Conservation (phyloP, 2,888 invertebrate genomes). For the Pilophorus perplexus region DNA sequence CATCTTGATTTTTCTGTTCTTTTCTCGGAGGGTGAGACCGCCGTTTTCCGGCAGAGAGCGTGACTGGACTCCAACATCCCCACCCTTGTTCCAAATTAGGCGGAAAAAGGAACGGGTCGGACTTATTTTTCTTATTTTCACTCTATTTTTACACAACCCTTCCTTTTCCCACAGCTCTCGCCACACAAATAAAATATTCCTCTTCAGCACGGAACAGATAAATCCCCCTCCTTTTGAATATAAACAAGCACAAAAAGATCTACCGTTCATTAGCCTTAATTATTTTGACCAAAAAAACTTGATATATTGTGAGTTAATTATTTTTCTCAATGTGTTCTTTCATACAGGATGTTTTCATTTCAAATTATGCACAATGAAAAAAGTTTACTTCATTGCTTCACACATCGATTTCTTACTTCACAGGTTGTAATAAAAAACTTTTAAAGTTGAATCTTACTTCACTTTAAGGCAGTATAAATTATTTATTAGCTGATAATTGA, state of each 20-base stretch:
- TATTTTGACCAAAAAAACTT: too few relatives aligned
- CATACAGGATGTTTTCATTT: too few relatives aligned
- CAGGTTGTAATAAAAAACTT: too few relatives aligned
- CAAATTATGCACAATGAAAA: too few relatives aligned
- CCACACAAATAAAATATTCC: constrained; percentile 36
- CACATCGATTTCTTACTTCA: too few relatives aligned
- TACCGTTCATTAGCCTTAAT: constrained; percentile 20
- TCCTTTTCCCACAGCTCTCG: neutral
- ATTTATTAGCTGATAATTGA: too few relatives aligned
- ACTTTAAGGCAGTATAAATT: too few relatives aligned
- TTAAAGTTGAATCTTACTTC: too few relatives aligned
- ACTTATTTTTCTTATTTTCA: constrained; percentile 25
- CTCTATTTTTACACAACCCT: constrained; percentile 20
- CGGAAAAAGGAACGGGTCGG: constrained; percentile 15
- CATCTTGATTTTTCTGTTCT: constrained; percentile 24
- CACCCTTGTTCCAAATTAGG: constrained; percentile 11
- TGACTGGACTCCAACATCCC: constrained; percentile 23
- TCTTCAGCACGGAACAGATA: constrained; percentile 35
- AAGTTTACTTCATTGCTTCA: too few relatives aligned
- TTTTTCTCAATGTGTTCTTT: too few relatives aligned
- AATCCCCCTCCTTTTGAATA: constrained; percentile 19
- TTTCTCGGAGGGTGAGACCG: neutral
- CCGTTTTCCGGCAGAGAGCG: constrained; percentile 16
- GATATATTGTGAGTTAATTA: too few relatives aligned
- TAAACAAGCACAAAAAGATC: constrained; percentile 16